phyloP scores from a whole-genome alignment of 1,140 invertebrate genomes.

The Calephelis virginiensis region DNA sequence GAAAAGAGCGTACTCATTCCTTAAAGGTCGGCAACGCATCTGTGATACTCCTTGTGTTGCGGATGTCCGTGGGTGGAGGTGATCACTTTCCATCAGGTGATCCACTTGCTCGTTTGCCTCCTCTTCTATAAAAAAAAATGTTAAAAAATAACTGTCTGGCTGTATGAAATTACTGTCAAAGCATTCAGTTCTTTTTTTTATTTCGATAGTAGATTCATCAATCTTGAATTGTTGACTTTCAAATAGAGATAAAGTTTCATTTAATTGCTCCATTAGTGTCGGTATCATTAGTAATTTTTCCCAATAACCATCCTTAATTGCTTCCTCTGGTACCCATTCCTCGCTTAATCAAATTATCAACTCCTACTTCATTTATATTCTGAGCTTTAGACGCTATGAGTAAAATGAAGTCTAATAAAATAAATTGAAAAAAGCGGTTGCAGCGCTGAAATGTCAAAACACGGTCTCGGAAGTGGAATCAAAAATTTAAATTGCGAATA shows the following conservation, averaged over 20 bases:
- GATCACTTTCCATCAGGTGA: no score
- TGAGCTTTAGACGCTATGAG: slow-evolving; percentile 40
- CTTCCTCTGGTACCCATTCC: slow-evolving; percentile 50
- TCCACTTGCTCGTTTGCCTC: no score
- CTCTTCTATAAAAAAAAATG: no score
- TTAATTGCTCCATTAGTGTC: slow-evolving; percentile 34
- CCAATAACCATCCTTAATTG: slow-evolving; percentile 58
- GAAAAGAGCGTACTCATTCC: no score
- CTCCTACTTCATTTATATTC: slow-evolving; percentile 35
- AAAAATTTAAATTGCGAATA: slow-evolving; percentile 71
- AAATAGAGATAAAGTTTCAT: slow-evolving; percentile 31
- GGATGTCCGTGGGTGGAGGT: no score
- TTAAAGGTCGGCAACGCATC: no score
- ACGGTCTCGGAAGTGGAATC: slow-evolving; percentile 49
- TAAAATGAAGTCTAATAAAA: slow-evolving; percentile 55
- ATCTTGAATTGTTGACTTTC: slow-evolving; percentile 36
- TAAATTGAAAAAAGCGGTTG: slow-evolving; percentile 51
- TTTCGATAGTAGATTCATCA: slow-evolving; percentile 13
- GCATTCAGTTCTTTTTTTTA: not conserved
- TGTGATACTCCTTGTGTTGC: no score
- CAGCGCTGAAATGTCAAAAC: slow-evolving; percentile 49
- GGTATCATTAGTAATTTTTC: slow-evolving; percentile 62
- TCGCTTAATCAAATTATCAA: slow-evolving; percentile 55
- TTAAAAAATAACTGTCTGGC: no score
- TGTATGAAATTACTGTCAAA: no score